Base-by-base conservation (phyloP, 2,888 invertebrate species). In the Gortyna flavago region DNA sequence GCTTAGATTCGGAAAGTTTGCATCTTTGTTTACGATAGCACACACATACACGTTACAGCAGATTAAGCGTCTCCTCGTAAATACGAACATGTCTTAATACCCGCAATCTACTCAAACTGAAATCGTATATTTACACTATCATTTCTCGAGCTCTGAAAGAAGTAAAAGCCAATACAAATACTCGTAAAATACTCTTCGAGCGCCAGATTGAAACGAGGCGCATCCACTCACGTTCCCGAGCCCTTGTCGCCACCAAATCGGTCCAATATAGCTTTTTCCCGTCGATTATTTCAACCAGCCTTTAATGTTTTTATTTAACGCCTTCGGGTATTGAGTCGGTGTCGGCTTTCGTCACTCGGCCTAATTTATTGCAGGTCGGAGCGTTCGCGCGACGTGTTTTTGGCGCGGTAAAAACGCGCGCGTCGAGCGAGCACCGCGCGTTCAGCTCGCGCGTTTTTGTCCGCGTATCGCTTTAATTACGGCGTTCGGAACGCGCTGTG, bases 241-340 rank as follows among this genome's bases (percentile, higher is more conserved):
- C 87, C 89, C 90, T 92, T 92, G 93, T 93, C 93, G 91, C 92
- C 93, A 90, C 96, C 96, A 95, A 96, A 96, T 94, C 94, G 93
- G 95, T 94, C 93, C 93, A 91, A 94, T 94, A 95, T 95, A 91
- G 91, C 93, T 94, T 95, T 96, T 95, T 95, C 94, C 90, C 89
- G 91, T 90, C 93, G 94, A 95, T 96, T 96, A 96, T 96, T 96
- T 94, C 93, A 93, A 93, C 91, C 92, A 92, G 93, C 91, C 93
- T 94, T 96, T 96, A 96, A 96, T 96, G 96, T 96, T 96, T 96
- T 96, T 96, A 96, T 96, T 96, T 96, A 95, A 94, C 95, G 94
- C 95, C 92, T 92, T 87, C 89, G 92, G 91, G 94, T 95, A 96
- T 95, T 94, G 95, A 94, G 93, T 88, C 93, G 93, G 94, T 95